phyloP scores from a whole-genome alignment of 2,888 invertebrate genomes.

The Stenichneumon culpator region DNA sequence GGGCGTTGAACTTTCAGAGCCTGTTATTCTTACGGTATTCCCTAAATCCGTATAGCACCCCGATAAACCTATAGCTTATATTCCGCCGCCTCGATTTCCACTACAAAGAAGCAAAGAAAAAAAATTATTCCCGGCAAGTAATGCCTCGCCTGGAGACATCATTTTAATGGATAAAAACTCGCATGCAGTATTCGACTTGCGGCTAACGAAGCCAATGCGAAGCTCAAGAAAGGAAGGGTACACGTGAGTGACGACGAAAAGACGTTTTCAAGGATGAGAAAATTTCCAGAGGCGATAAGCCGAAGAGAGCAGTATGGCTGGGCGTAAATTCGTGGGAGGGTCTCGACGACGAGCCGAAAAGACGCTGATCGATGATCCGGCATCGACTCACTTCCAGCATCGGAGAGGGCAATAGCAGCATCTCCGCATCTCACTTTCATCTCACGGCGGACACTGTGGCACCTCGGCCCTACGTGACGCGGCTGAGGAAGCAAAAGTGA shows the following conservation, averaged over 20 bases:
- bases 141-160: background rate
- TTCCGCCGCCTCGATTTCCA: too few species aligned
- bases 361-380: slow-evolving; percentile 60
- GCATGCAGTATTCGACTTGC: background rate
- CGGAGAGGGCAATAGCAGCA: slow-evolving; percentile 14
- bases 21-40: too few species aligned
- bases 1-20: too few species aligned
- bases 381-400: slow-evolving; percentile 42
- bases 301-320: slow-evolving; percentile 29
- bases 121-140: background rate
- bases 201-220: background rate
- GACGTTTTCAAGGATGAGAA: slow-evolving; percentile 33
- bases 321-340: slow-evolving; percentile 31
- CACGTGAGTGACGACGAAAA: background rate
- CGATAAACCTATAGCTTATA: too few species aligned
- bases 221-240: background rate
- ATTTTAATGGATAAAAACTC: background rate
- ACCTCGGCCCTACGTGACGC: slow-evolving; percentile 55
- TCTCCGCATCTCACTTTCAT: slow-evolving; percentile 51
- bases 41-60: too few species aligned
- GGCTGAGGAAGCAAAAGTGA: slow-evolving; percentile 62
- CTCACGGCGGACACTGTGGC: slow-evolving; percentile 40
- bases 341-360: slow-evolving; percentile 25
- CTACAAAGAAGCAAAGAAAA: too few species aligned
- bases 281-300: background rate